Conservation (phyloP, 2,113 vertebrate species). For the Equus przewalskii region DNA sequence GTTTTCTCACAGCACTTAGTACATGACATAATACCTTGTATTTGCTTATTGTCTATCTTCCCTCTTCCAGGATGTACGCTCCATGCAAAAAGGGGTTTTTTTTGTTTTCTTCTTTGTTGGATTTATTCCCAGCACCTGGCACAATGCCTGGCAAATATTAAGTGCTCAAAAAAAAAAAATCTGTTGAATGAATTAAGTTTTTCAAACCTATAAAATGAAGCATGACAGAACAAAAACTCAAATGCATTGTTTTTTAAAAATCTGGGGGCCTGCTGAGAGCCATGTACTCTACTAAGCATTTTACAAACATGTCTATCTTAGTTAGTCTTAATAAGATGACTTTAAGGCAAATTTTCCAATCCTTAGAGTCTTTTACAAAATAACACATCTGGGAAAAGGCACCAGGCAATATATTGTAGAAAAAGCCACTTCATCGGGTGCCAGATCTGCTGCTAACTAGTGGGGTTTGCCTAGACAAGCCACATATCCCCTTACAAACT, state of each 20-base stretch:
- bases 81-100: neutral
- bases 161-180: conserved; percentile 30
- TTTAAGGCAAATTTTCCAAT: neutral
- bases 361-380: conserved; percentile 6
- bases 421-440: neutral
- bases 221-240: neutral
- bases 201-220: conserved; percentile 31
- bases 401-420: neutral
- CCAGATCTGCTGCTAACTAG: neutral
- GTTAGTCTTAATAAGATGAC: neutral
- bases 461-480: neutral
- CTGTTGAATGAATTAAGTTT: neutral
- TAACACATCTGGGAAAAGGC: neutral
- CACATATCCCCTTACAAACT: neutral
- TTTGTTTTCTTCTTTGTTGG: neutral
- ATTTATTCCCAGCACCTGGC: neutral
- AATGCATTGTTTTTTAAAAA: conserved; percentile 7
- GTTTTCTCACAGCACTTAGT: neutral
- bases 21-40: neutral
- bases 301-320: conserved; percentile 35
- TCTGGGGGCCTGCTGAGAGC: neutral
- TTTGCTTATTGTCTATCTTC: neutral
- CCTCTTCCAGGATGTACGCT: neutral
- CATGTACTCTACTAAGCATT: neutral
- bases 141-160: conserved; percentile 6